Evolutionary conservation across 2,113 vertebrate genomes (phyloP).

Genomic region (Saccopteryx bilineata): DNA sequence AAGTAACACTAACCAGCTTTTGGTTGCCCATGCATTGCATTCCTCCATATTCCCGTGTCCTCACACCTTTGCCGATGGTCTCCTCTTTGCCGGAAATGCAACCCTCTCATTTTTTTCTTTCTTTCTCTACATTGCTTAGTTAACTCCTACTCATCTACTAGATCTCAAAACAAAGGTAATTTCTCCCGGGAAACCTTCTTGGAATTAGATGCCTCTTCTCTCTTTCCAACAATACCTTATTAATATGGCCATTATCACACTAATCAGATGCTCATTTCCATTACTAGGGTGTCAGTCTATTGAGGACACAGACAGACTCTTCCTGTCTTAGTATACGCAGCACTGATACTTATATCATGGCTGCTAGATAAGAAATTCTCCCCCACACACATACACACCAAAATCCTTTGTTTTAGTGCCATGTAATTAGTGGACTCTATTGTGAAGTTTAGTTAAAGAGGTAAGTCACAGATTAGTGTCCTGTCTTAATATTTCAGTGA

Average conservation of each 20-base stretch:
- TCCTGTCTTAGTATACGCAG: not conserved
- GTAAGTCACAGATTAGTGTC: not conserved
- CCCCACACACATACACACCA: too few species aligned
- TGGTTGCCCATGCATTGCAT: not conserved
- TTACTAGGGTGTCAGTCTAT: not conserved
- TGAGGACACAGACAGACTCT: not conserved
- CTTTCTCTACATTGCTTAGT: not conserved
- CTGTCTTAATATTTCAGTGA: not conserved
- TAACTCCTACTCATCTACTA: not conserved
- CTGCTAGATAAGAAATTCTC: not conserved
- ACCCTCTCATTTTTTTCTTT: not conserved
- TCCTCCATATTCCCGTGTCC: not conserved
- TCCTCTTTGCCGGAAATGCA: slow-evolving; percentile 9
- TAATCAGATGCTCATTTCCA: not conserved
- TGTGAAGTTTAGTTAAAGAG: slow-evolving; percentile 9
- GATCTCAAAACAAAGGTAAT: not conserved
- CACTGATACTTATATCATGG: too few species aligned
- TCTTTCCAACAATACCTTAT: not conserved
- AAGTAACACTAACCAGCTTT: not conserved
- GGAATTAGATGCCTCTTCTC: not conserved
- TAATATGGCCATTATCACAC: not conserved
- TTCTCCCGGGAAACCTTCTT: not conserved
- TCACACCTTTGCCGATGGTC: not conserved
- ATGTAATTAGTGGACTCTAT: not conserved
- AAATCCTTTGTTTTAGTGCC: not conserved